Percentiles rank a stretch among this genome's conserved stretches.
phyloP scores from a whole-genome alignment of 2,113 vertebrate species.

The Alligator mississippiensis region DNA sequence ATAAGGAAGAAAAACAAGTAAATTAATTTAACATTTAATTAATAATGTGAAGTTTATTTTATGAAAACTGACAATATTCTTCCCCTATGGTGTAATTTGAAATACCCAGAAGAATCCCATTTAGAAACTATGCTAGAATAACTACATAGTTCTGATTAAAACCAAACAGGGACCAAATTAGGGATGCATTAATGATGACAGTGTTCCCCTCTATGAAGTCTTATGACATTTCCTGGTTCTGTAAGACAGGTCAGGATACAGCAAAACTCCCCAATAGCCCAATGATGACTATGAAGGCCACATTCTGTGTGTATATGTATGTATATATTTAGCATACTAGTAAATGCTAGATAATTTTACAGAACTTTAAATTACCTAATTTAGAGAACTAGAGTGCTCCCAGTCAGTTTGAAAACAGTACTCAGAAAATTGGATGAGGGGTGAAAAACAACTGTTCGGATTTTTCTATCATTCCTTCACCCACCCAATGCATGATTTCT shows the following conservation, averaged over 20 bases:
- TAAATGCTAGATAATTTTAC: not conserved
- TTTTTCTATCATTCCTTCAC: not conserved
- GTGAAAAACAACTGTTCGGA: not conserved
- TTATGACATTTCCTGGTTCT: not conserved
- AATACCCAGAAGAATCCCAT: not conserved
- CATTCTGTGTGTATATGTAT: not conserved
- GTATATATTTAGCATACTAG: slow-evolving; percentile 4
- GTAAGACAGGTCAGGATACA: not conserved
- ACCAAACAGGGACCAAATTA: slow-evolving; percentile 14
- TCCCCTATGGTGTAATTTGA: not conserved
- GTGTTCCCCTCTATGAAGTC: not conserved
- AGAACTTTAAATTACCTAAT: slow-evolving; percentile 26
- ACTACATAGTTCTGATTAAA: slow-evolving; percentile 11
- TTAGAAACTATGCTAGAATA: slow-evolving; percentile 8
- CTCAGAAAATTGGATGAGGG: not conserved
- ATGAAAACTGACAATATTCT: slow-evolving; percentile 3
- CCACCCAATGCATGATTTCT: not conserved
- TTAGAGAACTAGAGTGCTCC: not conserved
- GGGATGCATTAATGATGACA: not conserved
- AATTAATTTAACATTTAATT: not conserved
- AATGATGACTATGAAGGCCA: not conserved
- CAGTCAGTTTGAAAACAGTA: not conserved
- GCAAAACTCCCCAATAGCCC: not conserved
- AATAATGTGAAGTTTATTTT: slow-evolving; percentile 7
- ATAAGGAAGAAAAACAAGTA: not conserved